Evolutionary conservation across 1,140 invertebrate genomes (phyloP).

Genomic region (Parapsyche elsis): DNA sequence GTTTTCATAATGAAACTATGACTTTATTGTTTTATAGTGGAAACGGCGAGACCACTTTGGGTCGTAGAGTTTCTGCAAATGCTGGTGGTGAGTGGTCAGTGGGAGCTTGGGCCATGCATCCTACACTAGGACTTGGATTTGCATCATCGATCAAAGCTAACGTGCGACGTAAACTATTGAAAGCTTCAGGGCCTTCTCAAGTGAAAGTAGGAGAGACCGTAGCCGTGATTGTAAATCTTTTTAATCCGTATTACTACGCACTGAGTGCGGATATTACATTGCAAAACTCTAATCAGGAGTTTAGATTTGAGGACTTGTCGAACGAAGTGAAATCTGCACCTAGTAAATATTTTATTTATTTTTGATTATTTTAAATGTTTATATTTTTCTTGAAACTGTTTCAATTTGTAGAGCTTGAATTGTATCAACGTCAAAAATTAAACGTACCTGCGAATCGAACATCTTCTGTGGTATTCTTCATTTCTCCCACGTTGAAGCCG

Average conservation of each 20-base stretch:
- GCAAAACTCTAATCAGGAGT: constrained; percentile 83
- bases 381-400: not conserved
- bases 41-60: constrained; percentile 45
- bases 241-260: constrained; percentile 78
- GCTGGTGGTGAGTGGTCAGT: constrained; percentile 94
- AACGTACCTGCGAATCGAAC: constrained; percentile 59
- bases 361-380: constrained; percentile 23
- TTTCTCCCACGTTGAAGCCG: constrained; percentile 56
- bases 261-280: constrained; percentile 84
- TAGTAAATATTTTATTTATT: constrained; percentile 59
- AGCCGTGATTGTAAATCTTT: constrained; percentile 89
- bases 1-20: not conserved
- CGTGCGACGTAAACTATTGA: constrained; percentile 76
- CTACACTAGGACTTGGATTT: constrained; percentile 85
- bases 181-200: not conserved
- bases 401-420: constrained; percentile 61
- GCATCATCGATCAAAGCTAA: constrained; percentile 79
- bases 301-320: constrained; percentile 78
- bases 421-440: constrained; percentile 61
- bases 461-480: constrained; percentile 64
- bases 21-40: constrained; percentile 35
- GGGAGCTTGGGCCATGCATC: constrained; percentile 91
- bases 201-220: constrained; percentile 88
- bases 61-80: constrained; percentile 38
- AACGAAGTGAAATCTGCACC: constrained; percentile 67